These are phyloP conservation scores for Ceratina calcarata DNA, from an alignment of 1,140 invertebrate genomes.

Conservation along the genomic window DNA sequence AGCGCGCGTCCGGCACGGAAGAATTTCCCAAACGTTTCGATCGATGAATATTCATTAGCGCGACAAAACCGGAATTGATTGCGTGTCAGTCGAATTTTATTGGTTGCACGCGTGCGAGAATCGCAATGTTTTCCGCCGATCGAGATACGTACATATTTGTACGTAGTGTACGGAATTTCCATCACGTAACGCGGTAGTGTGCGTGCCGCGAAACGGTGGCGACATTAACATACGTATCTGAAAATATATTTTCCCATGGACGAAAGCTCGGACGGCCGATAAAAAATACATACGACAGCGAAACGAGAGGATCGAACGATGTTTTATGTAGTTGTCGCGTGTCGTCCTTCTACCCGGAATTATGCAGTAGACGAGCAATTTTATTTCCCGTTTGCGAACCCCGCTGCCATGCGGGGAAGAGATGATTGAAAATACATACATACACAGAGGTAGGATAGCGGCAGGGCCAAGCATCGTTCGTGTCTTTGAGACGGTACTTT, in stretches of 20 bases:
- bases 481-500: slow-evolving; percentile 16
- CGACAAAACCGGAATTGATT: slow-evolving; percentile 18
- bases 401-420: background rate
- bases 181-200: background rate
- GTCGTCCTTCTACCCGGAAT: slow-evolving; percentile 2
- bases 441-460: background rate
- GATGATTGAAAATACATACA: slow-evolving; percentile 36
- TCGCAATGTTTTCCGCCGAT: background rate
- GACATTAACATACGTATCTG: background rate
- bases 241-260: background rate
- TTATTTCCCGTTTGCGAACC: slow-evolving; percentile 22
- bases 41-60: slow-evolving; percentile 34
- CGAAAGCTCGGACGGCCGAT: background rate
- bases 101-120: background rate
- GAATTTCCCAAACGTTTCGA: background rate
- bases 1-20: background rate
- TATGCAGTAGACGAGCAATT: slow-evolving; percentile 35
- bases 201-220: background rate
- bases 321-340: slow-evolving; percentile 34
- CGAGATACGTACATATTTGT: background rate
- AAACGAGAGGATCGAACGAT: slow-evolving; percentile 23
- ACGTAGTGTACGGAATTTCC: background rate
- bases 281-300: slow-evolving; percentile 25
- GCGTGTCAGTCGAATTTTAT: slow-evolving; percentile 21
- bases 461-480: background rate